phyloP scores from a whole-genome alignment of 2,888 invertebrate genomes.

The Ophion obscuratus region DNA sequence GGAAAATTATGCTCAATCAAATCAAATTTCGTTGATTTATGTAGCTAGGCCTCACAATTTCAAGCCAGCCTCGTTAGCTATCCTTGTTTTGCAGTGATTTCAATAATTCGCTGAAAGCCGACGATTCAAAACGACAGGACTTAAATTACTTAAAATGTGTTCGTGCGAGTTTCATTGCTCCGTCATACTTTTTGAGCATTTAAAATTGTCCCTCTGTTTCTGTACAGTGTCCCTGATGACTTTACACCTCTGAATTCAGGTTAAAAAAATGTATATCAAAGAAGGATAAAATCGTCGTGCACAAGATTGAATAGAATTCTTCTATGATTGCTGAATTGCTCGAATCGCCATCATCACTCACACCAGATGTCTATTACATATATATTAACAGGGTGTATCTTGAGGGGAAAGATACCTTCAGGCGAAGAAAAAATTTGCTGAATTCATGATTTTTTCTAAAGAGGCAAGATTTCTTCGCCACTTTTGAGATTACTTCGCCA shows the following conservation, averaged over 20 bases:
- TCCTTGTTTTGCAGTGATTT: not conserved
- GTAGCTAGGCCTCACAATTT: not conserved
- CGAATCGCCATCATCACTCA: not conserved
- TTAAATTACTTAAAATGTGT: not conserved
- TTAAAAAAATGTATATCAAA: not conserved
- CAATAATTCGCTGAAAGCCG: not conserved
- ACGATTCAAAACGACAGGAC: not conserved
- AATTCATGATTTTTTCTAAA: too few species aligned
- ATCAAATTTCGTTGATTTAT: not conserved
- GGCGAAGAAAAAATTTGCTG: too few species aligned
- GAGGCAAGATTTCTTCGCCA: too few species aligned
- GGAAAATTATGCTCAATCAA: conserved; percentile 1
- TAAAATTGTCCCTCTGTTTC: not conserved
- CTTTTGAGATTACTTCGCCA: too few species aligned
- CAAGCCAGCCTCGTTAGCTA: not conserved
- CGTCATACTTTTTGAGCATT: not conserved
- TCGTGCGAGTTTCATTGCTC: not conserved
- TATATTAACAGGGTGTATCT: too few species aligned
- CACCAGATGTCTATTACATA: not conserved
- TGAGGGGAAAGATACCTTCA: too few species aligned
- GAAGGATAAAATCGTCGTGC: not conserved
- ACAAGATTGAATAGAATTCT: not conserved
- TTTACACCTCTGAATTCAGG: not conserved
- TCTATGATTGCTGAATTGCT: not conserved
- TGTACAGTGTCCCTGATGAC: not conserved